These are phyloP conservation scores for Matsumyia berberina DNA, from an alignment of 2,888 invertebrate genomes.

Conservation along the genomic window DNA sequence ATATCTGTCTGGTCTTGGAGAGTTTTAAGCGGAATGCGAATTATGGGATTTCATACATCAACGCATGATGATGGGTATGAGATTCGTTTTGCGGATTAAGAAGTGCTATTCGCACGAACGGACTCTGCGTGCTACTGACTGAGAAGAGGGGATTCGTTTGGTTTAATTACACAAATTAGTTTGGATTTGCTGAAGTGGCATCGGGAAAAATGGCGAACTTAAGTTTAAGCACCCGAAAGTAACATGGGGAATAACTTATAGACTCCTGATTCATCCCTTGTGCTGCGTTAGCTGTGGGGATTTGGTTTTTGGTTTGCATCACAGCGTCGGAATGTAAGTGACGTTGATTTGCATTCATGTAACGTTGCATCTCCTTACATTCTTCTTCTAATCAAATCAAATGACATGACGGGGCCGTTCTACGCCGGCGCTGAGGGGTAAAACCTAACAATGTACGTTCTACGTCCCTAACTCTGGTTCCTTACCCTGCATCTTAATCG, in stretches of 20 bases:
- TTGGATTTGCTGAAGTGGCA: neutral
- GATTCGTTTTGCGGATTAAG: slow-evolving; percentile 9
- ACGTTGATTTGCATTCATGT: too few species aligned
- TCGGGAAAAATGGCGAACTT: neutral
- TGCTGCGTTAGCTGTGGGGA: too few species aligned
- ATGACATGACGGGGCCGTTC: too few species aligned
- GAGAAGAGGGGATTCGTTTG: neutral
- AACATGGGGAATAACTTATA: neutral
- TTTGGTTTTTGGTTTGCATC: too few species aligned
- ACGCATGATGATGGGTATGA: neutral
- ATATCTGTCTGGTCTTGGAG: slow-evolving; percentile 20
- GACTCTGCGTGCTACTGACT: neutral
- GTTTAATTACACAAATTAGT: slow-evolving; percentile 3
- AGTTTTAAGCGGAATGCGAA: neutral
- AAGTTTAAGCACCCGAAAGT: neutral
- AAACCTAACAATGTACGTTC: too few species aligned
- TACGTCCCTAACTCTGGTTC: too few species aligned
- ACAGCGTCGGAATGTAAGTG: too few species aligned
- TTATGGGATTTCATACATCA: slow-evolving; percentile 14
- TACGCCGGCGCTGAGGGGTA: too few species aligned
- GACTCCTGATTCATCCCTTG: too few species aligned
- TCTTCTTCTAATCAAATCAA: too few species aligned
- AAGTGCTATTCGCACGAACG: slow-evolving; percentile 17
- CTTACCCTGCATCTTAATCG: too few species aligned
- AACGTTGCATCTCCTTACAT: too few species aligned